Evolutionary conservation across 30 jellyfish, hydroid and myxozoan species (phyloP), one percentile per base, ranked within the genome.

Genomic region (Aurelia aurita complex sp. Pacific): DNA sequence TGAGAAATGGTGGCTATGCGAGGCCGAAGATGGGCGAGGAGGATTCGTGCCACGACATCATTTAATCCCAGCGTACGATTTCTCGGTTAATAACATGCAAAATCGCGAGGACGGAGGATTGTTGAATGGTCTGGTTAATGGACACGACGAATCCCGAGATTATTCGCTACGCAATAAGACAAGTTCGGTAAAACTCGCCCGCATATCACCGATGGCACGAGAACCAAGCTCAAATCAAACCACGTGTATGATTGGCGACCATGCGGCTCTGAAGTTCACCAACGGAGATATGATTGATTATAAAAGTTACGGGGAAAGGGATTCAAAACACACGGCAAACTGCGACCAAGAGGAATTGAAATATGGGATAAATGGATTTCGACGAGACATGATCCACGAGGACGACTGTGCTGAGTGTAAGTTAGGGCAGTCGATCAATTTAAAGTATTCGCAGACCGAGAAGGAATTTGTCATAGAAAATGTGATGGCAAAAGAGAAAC

Each of bases 201-300:
- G 93, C 23, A 84, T 84, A 43, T 66, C 93, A 9, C 93, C 93
- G 32, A 84, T 77, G 87, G 78, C 85, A 1, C 81, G 93, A 59
- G 87, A 84, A 65, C 89, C 89, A 5, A 11, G 15, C 16, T 52
- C 32, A 36, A 52, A 42, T 19, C 32, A 42, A 19, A 17, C 29
- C 1, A 0, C n/a, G 6, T 5, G 40, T 3, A 10, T 29, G n/a
- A 57, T 6, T 29, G 15, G 63, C 29, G 10, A 32, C 10, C 15
- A 46, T 46, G 57, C 13, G 1, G 57, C 57, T 46, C 15, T 46
- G 13, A 70, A n/a, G 80, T 16, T 11, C 63, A 19, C 35, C 3
- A 46, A 65, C 69, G 76, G 63, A n/a, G 68, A 33, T 16, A 32
- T 18, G 67, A 17, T 33, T 17, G 67, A 29, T 2, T 12, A 3